Evolutionary conservation across 37 sponge, comb jelly and placozoan species (phyloP), one percentile per base, ranked within the genome.

Genomic region (Eunapius fragilis): DNA sequence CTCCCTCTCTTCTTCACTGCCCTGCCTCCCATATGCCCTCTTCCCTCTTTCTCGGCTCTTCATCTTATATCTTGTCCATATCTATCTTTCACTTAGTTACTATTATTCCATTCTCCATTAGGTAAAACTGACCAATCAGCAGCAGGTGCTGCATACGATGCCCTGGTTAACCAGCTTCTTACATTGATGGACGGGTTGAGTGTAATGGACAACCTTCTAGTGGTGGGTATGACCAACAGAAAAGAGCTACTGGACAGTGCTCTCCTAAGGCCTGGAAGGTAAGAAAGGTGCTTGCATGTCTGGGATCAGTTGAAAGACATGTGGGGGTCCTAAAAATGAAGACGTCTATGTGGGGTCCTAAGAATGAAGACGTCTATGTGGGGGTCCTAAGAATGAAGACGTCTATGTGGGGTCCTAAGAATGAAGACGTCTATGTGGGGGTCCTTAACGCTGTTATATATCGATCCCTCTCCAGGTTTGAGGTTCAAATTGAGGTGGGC

Each of bases 101-200:
- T 68, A n/a, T 2, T 10, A 12, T 45, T 4, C 71, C 7, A 27
- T 70, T 70, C 27, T 70, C 22, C 11, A 24, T 22, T 41, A 75
- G 87, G 92, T 41, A 91, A 91, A 69, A 75, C 69, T 71, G 91
- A 91, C 82, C 87, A 87, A 78, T 87, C 87, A 31, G 69, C 92
- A 32, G 92, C 88, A 13, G 86, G 89, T 4, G 97, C 92, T n/a
- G 97, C 96, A 19, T 92, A 94, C 70, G 97, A 96, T 72, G 97
- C 90, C 28, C 83, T 96, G 0, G 97, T 96, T 48, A 96, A 94
- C 85, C 97, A 96, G 71, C 91, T 96, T 23, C 82, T 96, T 28
- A 89, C 95, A 9, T 48, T 91, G 41, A 86, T 87, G 92, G 87
- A 91, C 47, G 92, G 92, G 5, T 45, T 87, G 30, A 79, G 85